Evolutionary conservation across 2,797 vertebrate species (phyloP).

Genomic region (Salarias fasciatus): DNA sequence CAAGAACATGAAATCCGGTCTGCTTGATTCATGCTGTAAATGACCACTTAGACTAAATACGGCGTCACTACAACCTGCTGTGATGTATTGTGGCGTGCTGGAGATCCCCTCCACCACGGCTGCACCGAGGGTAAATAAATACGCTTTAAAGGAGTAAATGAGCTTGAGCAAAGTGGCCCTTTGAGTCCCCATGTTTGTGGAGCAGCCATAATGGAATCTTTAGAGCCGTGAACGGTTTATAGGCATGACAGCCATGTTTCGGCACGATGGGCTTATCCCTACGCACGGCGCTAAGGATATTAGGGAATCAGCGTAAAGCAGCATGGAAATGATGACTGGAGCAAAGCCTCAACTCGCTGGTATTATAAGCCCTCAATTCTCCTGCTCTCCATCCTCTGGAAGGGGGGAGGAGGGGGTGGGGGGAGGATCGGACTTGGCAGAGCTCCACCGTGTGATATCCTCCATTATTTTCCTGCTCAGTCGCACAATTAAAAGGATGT

Average conservation of each 20-base stretch:
- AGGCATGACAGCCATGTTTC: conserved; percentile 83
- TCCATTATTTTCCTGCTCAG: conserved; percentile 67
- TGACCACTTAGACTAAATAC: conserved; percentile 59
- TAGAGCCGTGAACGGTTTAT: conserved; percentile 83
- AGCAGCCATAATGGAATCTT: conserved; percentile 82
- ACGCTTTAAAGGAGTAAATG: conserved; percentile 75
- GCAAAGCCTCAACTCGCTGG: conserved; percentile 79
- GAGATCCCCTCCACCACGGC: conserved; percentile 47
- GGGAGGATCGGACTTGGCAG: conserved; percentile 62
- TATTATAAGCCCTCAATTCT: conserved; percentile 77
- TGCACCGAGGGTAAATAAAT: conserved; percentile 71
- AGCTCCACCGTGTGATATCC: conserved; percentile 63
- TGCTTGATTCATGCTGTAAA: conserved; percentile 39
- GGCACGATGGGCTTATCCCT: conserved; percentile 84
- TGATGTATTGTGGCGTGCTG: conserved; percentile 38
- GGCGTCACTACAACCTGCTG: conserved; percentile 26
- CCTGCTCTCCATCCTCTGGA: conserved; percentile 60
- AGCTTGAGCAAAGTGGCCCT: conserved; percentile 80
- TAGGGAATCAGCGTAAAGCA: conserved; percentile 85
- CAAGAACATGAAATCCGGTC: conserved; percentile 21
- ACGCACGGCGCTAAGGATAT: conserved; percentile 84
- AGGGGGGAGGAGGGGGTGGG: conserved; percentile 10
- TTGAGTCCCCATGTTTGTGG: conserved; percentile 77
- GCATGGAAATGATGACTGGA: conserved; percentile 85
- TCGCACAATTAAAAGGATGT: conserved; percentile 64